Evolutionary conservation across 2,888 invertebrate species (phyloP), one percentile per base, ranked within the genome.

Genomic region (Ypsolopha scabrella): DNA sequence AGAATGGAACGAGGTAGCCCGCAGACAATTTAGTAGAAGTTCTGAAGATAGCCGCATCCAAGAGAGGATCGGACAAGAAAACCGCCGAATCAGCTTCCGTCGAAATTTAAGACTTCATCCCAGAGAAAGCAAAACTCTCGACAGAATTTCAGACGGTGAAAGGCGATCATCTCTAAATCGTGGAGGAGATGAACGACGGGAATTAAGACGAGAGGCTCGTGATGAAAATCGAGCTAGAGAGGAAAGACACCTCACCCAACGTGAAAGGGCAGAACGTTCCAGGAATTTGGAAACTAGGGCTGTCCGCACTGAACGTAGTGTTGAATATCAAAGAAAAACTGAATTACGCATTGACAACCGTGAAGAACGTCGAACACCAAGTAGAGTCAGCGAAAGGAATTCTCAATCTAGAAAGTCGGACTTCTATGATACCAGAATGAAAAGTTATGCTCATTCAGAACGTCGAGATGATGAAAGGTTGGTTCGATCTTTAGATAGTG

Each of bases 1-100:
- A 52, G 48, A 52, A 49, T 54, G 57, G 45, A 49, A 53, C 53
- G 54, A 57, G 53, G 54, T 55, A 58, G 50, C 52, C 7, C 46
- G n/a, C 39, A 36, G 7, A 34, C n/a, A 43, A 37, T n/a, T 44
- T 37, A 11, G 24, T 14, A 48, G 24, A n/a, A 37, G 11, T 13
- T 14, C 37, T 37, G 48, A 48, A 38, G 50, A 14, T n/a, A 48
- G 49, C 24, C 52, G 53, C 10, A 36, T 48, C n/a, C 9, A 38
- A 13, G 49, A 53, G 11, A 51, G 24, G 39, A 48, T 50, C 50
- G 10, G 45, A 9, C 11, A 33, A 14, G 43, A 43, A n/a, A 13
- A 7, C 1, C 11, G 14, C 11, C 43, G 43, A 13, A 24, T 24
- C 24, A 24, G 43, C 6, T 14, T 43, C 13, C 38, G 7, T 2